Evolutionary conservation across 2,888 invertebrate genomes (phyloP).

Genomic region (Horisme vitalbata): DNA sequence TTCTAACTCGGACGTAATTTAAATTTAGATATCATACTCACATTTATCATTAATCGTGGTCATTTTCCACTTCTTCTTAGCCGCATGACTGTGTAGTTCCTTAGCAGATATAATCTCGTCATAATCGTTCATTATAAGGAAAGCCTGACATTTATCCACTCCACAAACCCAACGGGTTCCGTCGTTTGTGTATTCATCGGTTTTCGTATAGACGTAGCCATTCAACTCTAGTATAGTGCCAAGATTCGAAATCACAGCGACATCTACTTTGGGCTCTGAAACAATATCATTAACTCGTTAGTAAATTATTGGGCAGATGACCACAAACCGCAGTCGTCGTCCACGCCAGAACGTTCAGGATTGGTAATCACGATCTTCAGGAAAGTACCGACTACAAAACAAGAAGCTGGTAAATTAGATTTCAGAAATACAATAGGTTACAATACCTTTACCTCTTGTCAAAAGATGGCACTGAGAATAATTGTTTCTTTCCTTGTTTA

Average conservation of each 20-base stretch:
- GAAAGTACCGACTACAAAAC: too few species aligned
- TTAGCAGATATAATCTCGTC: slow-evolving; percentile 30
- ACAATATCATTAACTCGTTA: too few species aligned
- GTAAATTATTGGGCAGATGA: too few species aligned
- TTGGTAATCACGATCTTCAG: too few species aligned
- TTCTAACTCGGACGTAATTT: background rate
- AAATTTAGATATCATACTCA: slow-evolving; percentile 2
- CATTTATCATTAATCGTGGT: slow-evolving; percentile 15
- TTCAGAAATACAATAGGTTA: too few species aligned
- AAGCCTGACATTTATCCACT: slow-evolving; percentile 28
- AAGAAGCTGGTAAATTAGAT: too few species aligned
- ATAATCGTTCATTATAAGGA: slow-evolving; percentile 27
- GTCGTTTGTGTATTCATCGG: slow-evolving; percentile 19
- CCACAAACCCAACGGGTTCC: slow-evolving; percentile 30
- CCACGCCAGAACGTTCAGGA: too few species aligned
- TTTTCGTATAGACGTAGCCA: slow-evolving; percentile 27
- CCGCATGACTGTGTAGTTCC: slow-evolving; percentile 30
- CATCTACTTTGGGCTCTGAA: slow-evolving; percentile 22
- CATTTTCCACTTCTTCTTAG: slow-evolving; percentile 32
- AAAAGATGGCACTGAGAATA: too few species aligned
- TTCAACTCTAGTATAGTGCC: slow-evolving; percentile 29
- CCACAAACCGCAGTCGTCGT: too few species aligned
- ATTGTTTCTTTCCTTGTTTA: too few species aligned
- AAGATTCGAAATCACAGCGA: slow-evolving; percentile 28
- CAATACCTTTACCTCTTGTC: too few species aligned